These are phyloP conservation scores for Netelia virgata DNA, from an alignment of 2,888 invertebrate species.

Conservation along the genomic window DNA sequence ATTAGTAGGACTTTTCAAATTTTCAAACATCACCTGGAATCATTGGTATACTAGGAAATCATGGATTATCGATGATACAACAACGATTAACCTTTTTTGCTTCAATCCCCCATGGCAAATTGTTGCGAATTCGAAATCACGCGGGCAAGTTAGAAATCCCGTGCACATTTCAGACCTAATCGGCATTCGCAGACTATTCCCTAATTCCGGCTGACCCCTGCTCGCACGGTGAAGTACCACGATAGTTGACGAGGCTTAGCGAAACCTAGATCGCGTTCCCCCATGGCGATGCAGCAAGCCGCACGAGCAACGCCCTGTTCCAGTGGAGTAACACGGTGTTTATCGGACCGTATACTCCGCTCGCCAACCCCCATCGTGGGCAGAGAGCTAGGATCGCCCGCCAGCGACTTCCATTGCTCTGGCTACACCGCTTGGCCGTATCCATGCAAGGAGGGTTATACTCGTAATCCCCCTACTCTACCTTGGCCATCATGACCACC, in stretches of 20 bases:
- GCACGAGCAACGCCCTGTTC: constrained; percentile 78
- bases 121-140: constrained; percentile 62
- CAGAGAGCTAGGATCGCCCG: constrained; percentile 61
- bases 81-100: constrained; percentile 22
- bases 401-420: constrained; percentile 67
- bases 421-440: constrained; percentile 74
- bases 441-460: constrained; percentile 75
- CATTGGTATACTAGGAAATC: constrained; percentile 19
- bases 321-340: constrained; percentile 82
- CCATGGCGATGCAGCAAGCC: constrained; percentile 63
- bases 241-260: constrained; percentile 78
- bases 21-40: constrained; percentile 20
- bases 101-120: constrained; percentile 14
- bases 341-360: constrained; percentile 81
- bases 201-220: constrained; percentile 76
- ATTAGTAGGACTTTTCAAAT: neutral
- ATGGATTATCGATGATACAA: constrained; percentile 20
- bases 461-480: constrained; percentile 78
- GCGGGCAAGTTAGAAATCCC: constrained; percentile 41
- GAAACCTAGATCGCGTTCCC: constrained; percentile 50
- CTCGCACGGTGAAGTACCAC: constrained; percentile 56
- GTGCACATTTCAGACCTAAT: constrained; percentile 59
- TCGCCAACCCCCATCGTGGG: constrained; percentile 76
- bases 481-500: constrained; percentile 77
- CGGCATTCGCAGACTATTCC: constrained; percentile 66